Conservation (phyloP, 2,797 vertebrate genomes). For the Calcarius lapponicus region DNA sequence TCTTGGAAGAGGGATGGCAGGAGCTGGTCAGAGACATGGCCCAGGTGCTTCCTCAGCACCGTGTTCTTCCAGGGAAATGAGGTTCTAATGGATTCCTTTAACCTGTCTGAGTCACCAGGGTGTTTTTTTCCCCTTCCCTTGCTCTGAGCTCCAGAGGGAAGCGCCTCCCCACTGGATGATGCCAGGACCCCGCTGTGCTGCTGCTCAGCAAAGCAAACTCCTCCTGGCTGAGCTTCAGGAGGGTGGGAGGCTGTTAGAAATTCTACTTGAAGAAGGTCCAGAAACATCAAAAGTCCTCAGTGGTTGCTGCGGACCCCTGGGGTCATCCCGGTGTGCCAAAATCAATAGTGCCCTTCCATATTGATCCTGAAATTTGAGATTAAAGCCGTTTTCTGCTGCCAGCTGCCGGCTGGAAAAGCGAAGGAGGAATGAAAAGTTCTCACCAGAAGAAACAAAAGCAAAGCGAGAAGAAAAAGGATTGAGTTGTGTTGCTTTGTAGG, state of each 20-base stretch:
- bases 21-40: accelerated
- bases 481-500: conserved; percentile 6
- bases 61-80: neutral
- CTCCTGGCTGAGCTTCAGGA: neutral
- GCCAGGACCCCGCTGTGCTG: neutral
- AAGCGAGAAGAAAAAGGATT: neutral
- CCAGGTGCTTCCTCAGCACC: neutral
- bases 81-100: neutral
- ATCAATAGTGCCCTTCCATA: conserved; percentile 37
- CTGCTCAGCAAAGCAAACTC: neutral
- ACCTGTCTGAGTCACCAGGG: neutral
- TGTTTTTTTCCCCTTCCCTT: neutral
- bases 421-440: conserved; percentile 16
- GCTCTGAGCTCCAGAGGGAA: neutral
- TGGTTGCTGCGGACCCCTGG: neutral
- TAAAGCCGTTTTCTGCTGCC: conserved; percentile 37
- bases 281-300: conserved; percentile 44
- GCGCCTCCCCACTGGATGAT: neutral
- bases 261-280: conserved; percentile 44
- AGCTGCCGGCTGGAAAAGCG: conserved; percentile 11
- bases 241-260: neutral
- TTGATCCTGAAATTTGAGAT: conserved; percentile 65
- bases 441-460: neutral
- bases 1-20: neutral
- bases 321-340: conserved; percentile 24